Evolutionary conservation across 2,797 vertebrate species (phyloP).

Genomic region (Gymnothorax reevesii): DNA sequence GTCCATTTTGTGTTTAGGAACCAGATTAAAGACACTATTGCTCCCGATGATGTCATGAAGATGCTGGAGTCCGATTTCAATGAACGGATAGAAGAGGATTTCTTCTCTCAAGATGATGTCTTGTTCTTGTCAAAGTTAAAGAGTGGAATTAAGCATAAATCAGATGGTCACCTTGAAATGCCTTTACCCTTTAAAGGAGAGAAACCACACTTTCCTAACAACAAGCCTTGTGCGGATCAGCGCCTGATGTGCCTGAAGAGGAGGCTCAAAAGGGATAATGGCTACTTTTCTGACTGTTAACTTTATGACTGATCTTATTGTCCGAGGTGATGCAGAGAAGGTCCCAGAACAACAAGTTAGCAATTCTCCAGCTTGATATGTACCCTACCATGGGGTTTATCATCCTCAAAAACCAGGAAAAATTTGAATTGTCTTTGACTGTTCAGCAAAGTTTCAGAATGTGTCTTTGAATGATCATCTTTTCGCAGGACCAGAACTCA

Average conservation of each 20-base stretch:
- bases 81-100: not conserved
- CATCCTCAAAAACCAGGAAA: constrained; percentile 14
- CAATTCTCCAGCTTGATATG: no score
- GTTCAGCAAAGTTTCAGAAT: constrained; percentile 5
- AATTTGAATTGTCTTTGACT: not conserved
- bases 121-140: constrained; percentile 17
- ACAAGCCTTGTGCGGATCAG: no score
- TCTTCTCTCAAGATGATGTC: constrained; percentile 21
- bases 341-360: no score
- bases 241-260: no score
- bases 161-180: not conserved
- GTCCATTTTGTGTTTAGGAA: constrained; percentile 6
- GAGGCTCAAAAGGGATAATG: no score
- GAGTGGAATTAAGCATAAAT: constrained; percentile 4
- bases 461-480: constrained; percentile 9
- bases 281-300: no score
- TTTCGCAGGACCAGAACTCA: not conserved
- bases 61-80: constrained; percentile 26
- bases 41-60: constrained; percentile 26
- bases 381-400: constrained; percentile 10
- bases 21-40: constrained; percentile 31
- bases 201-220: not conserved
- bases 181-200: constrained; percentile 23
- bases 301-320: no score
- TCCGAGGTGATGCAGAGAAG: no score